Base-by-base conservation (phyloP, 2,888 invertebrate species). In the Timema podura region DNA sequence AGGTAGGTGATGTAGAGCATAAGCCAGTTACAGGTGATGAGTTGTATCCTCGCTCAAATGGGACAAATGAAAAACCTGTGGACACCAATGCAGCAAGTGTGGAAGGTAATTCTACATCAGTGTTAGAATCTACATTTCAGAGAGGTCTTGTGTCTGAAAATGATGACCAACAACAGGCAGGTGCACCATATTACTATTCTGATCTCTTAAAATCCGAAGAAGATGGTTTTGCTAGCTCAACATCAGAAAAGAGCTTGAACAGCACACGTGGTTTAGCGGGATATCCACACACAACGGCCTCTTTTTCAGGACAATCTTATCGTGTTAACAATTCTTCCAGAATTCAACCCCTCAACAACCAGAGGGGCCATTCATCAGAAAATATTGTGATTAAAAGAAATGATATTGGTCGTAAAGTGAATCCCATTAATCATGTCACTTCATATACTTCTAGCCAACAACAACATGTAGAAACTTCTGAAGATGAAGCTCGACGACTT, bases 121-220 rank as follows among this genome's bases (percentile, higher is more conserved):
- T 30, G 30, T 30, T 30, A 30, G 30, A 30, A 30, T 30, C 30
- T 30, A 30, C 30, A 30, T 30, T 30, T 30, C 30, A 30, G 30
- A 30, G 30, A 30, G 30, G 30, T 1, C 30, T 30, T 30, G 30
- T 30, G 3, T 44, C 45, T 30, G 10, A 61, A 13, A 15, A 44
- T 44, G 73, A 73, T 15, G 68, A 72, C 1, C 69, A 73, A 7
- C 70, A 66, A 16, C 88, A 89, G 73, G 86, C 89, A 69, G 81
- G 81, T 2, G 92, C 92, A 48, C 93, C 94, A 0, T 94, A 94
- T 78, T 94, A 94, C 78, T 94, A 94, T 79, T 93, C 94, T 0
- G 94, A 95, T 80, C 83, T 88, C 67, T 88, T 77, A 48, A 73
- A 74, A 64, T 68, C 64, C 0, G 77, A 66, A 66, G 75, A 66